phyloP scores from a whole-genome alignment of 1,140 invertebrate species.

The Diabrotica virgifera region DNA sequence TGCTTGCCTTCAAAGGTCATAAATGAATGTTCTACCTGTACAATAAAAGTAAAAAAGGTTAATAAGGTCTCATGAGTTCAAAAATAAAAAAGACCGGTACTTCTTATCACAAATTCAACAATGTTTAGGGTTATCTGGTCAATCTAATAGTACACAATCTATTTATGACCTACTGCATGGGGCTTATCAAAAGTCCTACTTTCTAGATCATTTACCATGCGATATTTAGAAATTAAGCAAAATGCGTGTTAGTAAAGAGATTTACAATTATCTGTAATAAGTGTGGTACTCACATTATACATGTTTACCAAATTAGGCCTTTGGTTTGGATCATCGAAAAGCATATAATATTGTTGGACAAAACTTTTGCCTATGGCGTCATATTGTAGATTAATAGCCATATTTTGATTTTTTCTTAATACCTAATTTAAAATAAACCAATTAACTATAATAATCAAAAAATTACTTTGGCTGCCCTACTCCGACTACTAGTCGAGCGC shows the following conservation, averaged over 20 bases:
- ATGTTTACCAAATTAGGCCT: slow-evolving; percentile 80
- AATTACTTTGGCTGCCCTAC: too few species aligned
- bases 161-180: too few species aligned
- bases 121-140: too few species aligned
- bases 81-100: too few species aligned
- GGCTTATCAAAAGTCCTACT: too few species aligned
- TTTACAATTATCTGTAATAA: neutral
- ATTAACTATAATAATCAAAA: neutral
- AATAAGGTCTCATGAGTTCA: too few species aligned
- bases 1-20: slow-evolving; percentile 95
- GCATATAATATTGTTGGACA: slow-evolving; percentile 86
- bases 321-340: slow-evolving; percentile 84
- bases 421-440: slow-evolving; percentile 4
- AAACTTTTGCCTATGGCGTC: slow-evolving; percentile 90
- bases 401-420: slow-evolving; percentile 43
- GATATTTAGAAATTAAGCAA: too few species aligned
- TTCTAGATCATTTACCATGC: too few species aligned
- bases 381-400: slow-evolving; percentile 86
- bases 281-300: slow-evolving; percentile 81
- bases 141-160: too few species aligned
- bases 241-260: too few species aligned
- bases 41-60: slow-evolving; percentile 29
- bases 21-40: slow-evolving; percentile 82
- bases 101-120: too few species aligned
- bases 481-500: too few species aligned